These are phyloP conservation scores for Benthosema pterotum DNA, from an alignment of 2,797 vertebrate genomes.

Conservation along the genomic window DNA sequence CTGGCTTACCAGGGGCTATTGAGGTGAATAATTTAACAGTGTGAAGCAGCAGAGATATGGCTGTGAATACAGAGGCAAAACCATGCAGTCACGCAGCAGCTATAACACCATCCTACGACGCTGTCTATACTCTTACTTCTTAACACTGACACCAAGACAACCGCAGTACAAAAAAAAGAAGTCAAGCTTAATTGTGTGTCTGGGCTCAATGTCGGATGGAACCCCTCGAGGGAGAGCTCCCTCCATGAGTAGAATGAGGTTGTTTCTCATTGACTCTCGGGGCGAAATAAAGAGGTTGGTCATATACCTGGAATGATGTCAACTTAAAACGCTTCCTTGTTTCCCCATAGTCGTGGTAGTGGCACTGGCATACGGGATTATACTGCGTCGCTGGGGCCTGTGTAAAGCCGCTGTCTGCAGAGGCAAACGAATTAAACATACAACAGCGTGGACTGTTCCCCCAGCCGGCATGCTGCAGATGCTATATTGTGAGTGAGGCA, in stretches of 20 bases:
- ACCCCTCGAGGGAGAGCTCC: too few species aligned
- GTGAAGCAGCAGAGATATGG: conserved; percentile 51
- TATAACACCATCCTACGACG: conserved; percentile 4
- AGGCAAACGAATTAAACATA: not conserved
- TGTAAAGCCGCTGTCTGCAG: not conserved
- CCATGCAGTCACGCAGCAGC: conserved; percentile 11
- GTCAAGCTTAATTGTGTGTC: not conserved
- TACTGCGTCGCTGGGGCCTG: too few species aligned
- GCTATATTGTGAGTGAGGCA: not conserved
- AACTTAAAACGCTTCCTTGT: too few species aligned
- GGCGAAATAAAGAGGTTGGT: too few species aligned
- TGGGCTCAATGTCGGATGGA: not conserved
- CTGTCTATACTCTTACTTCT: not conserved
- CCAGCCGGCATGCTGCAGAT: not conserved
- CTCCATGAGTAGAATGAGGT: too few species aligned
- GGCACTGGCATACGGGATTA: too few species aligned
- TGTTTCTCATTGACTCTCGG: too few species aligned
- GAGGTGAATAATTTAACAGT: conserved; percentile 66
- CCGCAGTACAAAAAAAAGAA: not conserved
- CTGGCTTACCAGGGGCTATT: conserved; percentile 44
- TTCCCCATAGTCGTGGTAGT: too few species aligned
- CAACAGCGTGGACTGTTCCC: not conserved
- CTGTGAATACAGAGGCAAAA: conserved; percentile 45
- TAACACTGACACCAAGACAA: not conserved
- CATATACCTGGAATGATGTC: too few species aligned